Conservation (phyloP, 2,797 vertebrate species). For the Neosilurus hyrtlii region DNA sequence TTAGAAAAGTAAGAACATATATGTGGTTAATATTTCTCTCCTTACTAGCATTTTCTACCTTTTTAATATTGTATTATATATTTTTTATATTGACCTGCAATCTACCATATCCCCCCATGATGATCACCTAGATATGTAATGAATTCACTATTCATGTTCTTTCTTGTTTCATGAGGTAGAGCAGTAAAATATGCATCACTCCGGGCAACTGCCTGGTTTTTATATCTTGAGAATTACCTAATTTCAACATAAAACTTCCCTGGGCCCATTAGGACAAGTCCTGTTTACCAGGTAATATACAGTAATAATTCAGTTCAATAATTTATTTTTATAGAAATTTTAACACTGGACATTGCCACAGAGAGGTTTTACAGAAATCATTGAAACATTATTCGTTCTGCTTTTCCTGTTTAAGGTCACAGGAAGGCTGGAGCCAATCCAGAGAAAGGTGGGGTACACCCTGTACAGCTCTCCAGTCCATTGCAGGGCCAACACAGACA, state of each 20-base stretch:
- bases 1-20: not conserved
- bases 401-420: no score
- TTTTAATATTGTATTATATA: not conserved
- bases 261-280: not conserved
- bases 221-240: constrained; percentile 12
- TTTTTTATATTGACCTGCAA: not conserved
- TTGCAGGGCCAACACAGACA: no score
- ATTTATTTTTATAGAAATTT: not conserved
- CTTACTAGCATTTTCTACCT: not conserved
- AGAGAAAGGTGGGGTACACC: no score
- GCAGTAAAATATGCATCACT: constrained; percentile 43
- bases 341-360: not conserved
- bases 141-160: constrained; percentile 40
- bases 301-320: not conserved
- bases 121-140: constrained; percentile 14
- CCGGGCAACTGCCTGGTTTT: constrained; percentile 21
- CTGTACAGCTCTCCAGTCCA: no score
- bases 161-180: constrained; percentile 45
- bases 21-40: not conserved
- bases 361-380: not conserved
- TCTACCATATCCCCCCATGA: constrained; percentile 12
- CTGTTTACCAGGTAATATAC: not conserved
- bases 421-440: no score
- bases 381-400: no score
- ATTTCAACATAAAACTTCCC: constrained; percentile 26